Evolutionary conservation across 2,797 vertebrate species (phyloP), one percentile per base, ranked within the genome.

Genomic region (Oreochromis grahami): DNA sequence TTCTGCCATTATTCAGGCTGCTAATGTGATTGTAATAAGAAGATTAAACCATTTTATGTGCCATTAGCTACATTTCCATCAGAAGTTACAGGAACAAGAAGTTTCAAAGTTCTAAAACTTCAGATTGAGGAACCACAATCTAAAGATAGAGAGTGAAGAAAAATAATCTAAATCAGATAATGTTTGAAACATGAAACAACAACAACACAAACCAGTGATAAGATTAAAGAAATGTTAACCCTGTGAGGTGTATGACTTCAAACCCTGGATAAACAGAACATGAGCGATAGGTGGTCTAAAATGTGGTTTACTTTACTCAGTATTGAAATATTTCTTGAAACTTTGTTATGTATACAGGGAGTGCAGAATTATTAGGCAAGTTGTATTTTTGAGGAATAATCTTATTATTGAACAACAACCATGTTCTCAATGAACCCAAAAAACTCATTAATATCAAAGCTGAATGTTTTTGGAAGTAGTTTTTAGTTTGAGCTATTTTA

Each of bases 241-340:
- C 19, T 10, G 19, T n/a, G 50, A 51, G 17, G 48, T 50, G 38
- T 43, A 43, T 2, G 14, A 19, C 14, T 45, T 26, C 10, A 29
- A 26, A 70, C 14, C 14, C 21, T 26, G 41, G 21, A 17, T 17
- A 7, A 10, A 26, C 21, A 53, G 5, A 24, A 24, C 21, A 17
- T 2, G 3, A 70, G 12, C 4, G 4, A 70, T 0, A 10, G 24
- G 5, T 68, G 63, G 19, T 38, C 34, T 3, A 2, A 11, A 5
- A 12, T n/a, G 32, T 60, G 56, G 1, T 60, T 11, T 34, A 60
- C 56, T 60, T 60, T 1, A 0, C 17, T 60, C 56, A 60, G 56
- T 3, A 60, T 7, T 60, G 29, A 60, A 60, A 60, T 12, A 2
- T 17, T 60, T 34, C 13, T 43, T 6, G 41, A 43, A 14, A 43